Base-by-base conservation (phyloP, 1,140 invertebrate genomes). In the Drosophila ercepeae region DNA sequence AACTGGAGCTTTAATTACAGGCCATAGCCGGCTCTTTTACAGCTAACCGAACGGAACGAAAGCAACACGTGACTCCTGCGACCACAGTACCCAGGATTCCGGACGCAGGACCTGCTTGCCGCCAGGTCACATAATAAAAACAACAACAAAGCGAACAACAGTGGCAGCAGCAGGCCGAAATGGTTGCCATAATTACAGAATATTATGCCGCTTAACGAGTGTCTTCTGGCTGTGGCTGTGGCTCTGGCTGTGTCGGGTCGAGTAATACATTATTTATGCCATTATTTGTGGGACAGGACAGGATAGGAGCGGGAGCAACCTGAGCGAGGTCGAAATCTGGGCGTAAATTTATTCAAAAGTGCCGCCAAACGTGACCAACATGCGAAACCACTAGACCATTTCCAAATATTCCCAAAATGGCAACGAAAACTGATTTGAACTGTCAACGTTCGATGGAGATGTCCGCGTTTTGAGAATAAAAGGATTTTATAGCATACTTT, bases 1-100 rank as follows among this genome's bases (percentile, higher is more conserved):
- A 83, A 78, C 79, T 75, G 48, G 48, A 36, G 65, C 60, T 67
- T 83, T 83, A 83, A 83, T 82, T 82, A 81, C 54, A 36, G 50
- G 60, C 78, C 67, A 61, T 67, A 60, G 57, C 58, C 44, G 58
- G 53, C 49, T 52, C 69, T 78, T 78, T 72, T 51, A 49, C 41
- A 63, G 63, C 64, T 65, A 71, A 63, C 48, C 42, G 45, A 67
- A 78, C 60, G 68, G 36, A 39, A 39, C 36, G 36, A 52, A 79
- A 71, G 69, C 48, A 50, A 73, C 57, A 34, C 41, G 68, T 63
- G 65, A 57, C 51, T 69, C 64, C 32, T 23, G 44, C 18, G 44
- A 48, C 42, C 57, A 39, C 61, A 55, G 58, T 3, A 39, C 11
- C 27, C 36, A 25, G 39, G 59, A 57, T 21, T 7, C 19, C 9